phyloP scores from a whole-genome alignment of 1,140 invertebrate species.

The Aleiodes sp. region DNA sequence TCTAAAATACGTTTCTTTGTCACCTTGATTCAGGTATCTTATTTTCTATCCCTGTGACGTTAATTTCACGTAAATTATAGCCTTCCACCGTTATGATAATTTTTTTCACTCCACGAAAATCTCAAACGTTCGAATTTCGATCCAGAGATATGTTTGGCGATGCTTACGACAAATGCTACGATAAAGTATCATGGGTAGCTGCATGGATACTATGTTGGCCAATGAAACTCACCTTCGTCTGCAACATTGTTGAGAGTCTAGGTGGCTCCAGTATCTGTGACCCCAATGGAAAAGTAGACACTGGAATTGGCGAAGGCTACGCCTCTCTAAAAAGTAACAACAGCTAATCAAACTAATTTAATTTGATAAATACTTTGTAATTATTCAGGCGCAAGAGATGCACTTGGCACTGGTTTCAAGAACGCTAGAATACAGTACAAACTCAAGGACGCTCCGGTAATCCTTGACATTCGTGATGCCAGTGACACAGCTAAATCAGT shows the following conservation, averaged over 20 bases:
- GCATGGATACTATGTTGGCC: slow-evolving; percentile 76
- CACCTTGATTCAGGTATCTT: too few relatives aligned
- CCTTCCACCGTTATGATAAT: not conserved
- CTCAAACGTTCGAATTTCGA: not conserved
- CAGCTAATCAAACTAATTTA: not conserved
- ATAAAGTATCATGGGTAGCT: slow-evolving; percentile 66
- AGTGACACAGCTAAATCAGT: slow-evolving; percentile 64
- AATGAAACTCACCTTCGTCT: slow-evolving; percentile 75
- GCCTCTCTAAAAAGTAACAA: slow-evolving; percentile 64
- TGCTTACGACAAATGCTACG: slow-evolving; percentile 70
- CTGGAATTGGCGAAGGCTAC: slow-evolving; percentile 74
- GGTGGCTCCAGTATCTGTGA: slow-evolving; percentile 64
- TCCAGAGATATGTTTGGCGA: slow-evolving; percentile 68
- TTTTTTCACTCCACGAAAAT: not conserved
- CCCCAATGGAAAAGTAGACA: slow-evolving; percentile 70
- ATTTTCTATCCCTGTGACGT: not conserved
- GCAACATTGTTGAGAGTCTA: slow-evolving; percentile 69
- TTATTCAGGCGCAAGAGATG: slow-evolving; percentile 49
- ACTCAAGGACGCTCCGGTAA: slow-evolving; percentile 56
- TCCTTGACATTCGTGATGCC: slow-evolving; percentile 59
- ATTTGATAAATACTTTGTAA: not conserved
- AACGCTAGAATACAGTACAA: slow-evolving; percentile 69
- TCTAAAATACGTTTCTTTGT: too few relatives aligned
- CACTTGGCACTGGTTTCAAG: slow-evolving; percentile 65
- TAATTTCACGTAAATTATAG: not conserved